Evolutionary conservation across 1,140 invertebrate species (phyloP), one percentile per base, ranked within the genome.

Genomic region (Chionoecetes opilio): DNA sequence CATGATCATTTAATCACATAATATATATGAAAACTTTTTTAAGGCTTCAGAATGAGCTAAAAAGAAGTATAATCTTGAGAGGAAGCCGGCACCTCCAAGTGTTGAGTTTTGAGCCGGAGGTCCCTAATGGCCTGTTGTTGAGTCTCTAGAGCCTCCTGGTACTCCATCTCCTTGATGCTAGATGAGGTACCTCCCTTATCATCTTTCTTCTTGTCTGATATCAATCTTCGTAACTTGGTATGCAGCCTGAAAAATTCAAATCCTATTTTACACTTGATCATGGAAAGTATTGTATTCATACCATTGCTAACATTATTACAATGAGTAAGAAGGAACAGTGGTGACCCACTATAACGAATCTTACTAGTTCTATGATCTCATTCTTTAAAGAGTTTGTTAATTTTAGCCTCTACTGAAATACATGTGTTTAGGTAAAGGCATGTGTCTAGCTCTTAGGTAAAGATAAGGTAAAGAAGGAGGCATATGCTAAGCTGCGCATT

Each of bases 201-300:
- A 92, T 87, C 94, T 37, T 92, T 95, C 85, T 95, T 92, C 37
- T 38, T 75, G 41, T 95, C 94, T 32, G 90, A 37, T 32, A 95
- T 95, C 0, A 95, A 37, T 46, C 89, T 95, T 0, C 91, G 82
- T 3, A 95, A 38, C 34, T 95, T 95, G 21, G 94, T 95, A 21
- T 95, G 94, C 31, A 95, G 38, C 8, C 94, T 95, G 82, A 17
- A 92, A 34, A n/a, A 88, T 14, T 84, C 8, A 84, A 46, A 82
- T 84, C 17, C 8, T 53, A 53, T 11, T 17, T 53, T 53, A 53
- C 46, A 14, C 0, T 53, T 53, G 2, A 1, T 17, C 2, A 14
- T 53, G 2, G 46, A 14, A 53, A 53, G 21, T 53, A 53, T 9
- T 53, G 46, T 53, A 9, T 53, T 2, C 11, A 9, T 53, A 3